phyloP scores from a whole-genome alignment of 2,113 vertebrate genomes.

The Panthera uncia region DNA sequence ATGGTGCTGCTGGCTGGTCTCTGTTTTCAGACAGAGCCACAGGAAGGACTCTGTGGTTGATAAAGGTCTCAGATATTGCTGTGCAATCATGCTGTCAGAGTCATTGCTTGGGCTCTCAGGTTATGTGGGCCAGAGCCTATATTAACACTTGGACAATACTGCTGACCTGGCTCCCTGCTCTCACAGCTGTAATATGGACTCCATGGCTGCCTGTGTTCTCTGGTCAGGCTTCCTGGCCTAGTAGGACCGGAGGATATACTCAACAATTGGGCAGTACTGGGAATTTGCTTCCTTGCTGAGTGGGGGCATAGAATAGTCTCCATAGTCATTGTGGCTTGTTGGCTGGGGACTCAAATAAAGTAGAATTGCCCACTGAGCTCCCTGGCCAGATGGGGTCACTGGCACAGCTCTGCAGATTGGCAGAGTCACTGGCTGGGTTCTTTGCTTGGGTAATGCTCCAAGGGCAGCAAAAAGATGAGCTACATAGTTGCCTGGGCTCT shows the following conservation, averaged over 20 bases:
- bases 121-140: background rate
- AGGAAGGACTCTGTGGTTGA: background rate
- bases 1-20: background rate
- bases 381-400: background rate
- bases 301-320: background rate
- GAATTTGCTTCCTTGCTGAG: background rate
- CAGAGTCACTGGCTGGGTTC: background rate
- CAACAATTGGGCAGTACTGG: background rate
- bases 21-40: background rate
- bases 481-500: background rate
- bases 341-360: background rate
- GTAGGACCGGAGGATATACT: background rate
- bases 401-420: no score
- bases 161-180: background rate
- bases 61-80: background rate
- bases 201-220: no score
- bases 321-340: background rate
- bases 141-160: background rate
- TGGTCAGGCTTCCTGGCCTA: background rate
- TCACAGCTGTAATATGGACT: background rate
- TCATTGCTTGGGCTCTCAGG: background rate
- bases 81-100: background rate
- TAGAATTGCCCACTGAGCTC: background rate
- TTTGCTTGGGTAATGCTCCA: background rate
- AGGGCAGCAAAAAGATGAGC: background rate